Base-by-base conservation (phyloP, 35 echinoderm and acorn worm genomes). In the Diadema setosum region DNA sequence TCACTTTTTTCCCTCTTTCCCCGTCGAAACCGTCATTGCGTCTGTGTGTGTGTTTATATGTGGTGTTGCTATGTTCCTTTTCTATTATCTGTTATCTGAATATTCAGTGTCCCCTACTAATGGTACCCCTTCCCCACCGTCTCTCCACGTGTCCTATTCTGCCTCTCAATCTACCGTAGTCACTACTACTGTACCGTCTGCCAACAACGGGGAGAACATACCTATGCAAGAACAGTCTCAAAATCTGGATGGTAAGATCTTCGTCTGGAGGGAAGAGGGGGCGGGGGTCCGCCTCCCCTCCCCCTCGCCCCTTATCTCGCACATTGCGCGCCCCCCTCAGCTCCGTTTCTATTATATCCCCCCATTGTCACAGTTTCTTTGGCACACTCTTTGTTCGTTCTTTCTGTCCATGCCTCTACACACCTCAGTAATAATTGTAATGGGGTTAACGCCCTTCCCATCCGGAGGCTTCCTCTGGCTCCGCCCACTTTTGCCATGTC, bases 81-180 rank as follows among this genome's bases (percentile, higher is more conserved):
- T 78, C 43, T 52, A 11, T 52, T 78, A 40, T 78, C 27, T 36
- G 40, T 78, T 78, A 11, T 52, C 34, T n/a, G 34, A 20, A 78
- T 25, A 78, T 78, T 78, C n/a, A 78, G 73, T 78, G 73, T 78
- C 73, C 73, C 73, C 73, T 78, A 78, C 73, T 78, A 78, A 78
- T 78, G 73, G 73, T 41, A 36, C 29, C 73, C 73, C 73, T 78
- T 78, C 27, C 73, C 73, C 73, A 9, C 73, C 73, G 35, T 78
- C 73, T 78, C 73, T 78, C 40, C 73, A 78, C 37, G 73, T 78
- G 40, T 78, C 73, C 73, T 78, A 35, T 78, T 78, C 73, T 44
- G 40, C 73, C 73, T 35, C 36, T 78, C 26, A 78, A 78, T 78
- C 73, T 78, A 35, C 73, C 44, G 73, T 78, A 78, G 73, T 78